phyloP scores from a whole-genome alignment of 2,113 vertebrate species.

The Thymallus thymallus region DNA sequence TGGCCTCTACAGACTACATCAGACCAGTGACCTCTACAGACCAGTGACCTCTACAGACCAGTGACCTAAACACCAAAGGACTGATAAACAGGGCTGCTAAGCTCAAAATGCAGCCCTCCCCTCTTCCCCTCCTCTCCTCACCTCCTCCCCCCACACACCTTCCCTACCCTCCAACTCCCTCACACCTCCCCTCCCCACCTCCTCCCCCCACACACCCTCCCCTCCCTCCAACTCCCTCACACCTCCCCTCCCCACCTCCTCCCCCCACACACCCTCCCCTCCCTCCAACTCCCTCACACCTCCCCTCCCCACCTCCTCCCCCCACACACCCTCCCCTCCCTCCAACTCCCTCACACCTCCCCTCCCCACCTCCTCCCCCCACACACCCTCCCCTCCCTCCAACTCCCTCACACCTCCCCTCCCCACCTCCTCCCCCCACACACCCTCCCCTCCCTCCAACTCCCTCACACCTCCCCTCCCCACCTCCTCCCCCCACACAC shows the following conservation, averaged over 20 bases:
- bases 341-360: background rate
- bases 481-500: too few relatives aligned
- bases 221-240: background rate
- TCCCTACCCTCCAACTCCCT: background rate
- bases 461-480: too few relatives aligned
- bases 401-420: too few relatives aligned
- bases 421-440: too few relatives aligned
- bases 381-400: background rate
- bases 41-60: background rate
- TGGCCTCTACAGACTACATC: background rate
- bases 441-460: too few relatives aligned
- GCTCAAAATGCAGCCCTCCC: too few relatives aligned
- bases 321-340: background rate
- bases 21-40: too few relatives aligned
- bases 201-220: background rate
- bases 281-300: background rate
- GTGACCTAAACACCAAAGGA: too few relatives aligned
- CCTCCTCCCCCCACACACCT: background rate
- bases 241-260: background rate
- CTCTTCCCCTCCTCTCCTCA: too few relatives aligned
- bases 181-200: conserved; percentile 25
- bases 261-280: background rate
- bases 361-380: too few relatives aligned
- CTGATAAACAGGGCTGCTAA: background rate
- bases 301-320: background rate